A percentile compares a stretch with the other conserved stretches of the same genome.
These are phyloP conservation scores for Onthophagus sagittarius DNA, from an alignment of 2,888 invertebrate species.

Conservation along the genomic window DNA sequence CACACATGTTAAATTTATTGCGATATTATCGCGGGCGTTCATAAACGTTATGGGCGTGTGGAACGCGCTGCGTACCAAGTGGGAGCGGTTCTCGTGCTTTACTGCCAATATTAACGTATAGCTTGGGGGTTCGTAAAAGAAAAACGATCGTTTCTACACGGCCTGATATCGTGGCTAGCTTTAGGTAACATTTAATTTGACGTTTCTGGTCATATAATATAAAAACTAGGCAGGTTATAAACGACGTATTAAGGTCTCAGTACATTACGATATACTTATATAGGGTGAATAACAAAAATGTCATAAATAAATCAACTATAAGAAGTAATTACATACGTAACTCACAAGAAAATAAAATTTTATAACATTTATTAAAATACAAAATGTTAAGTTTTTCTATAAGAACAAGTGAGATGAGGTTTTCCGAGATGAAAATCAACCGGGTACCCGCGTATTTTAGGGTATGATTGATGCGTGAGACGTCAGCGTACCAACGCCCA, in stretches of 20 bases:
- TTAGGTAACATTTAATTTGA: neutral
- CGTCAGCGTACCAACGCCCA: conserved; percentile 3
- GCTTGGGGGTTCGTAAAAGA: neutral
- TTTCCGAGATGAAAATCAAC: neutral
- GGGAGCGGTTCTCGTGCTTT: neutral
- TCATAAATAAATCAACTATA: neutral
- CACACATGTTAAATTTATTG: conserved; percentile 48
- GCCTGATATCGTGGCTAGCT: neutral
- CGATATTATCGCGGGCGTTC: conserved; percentile 45
- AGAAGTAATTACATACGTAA: neutral
- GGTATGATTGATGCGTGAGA: conserved; percentile 9
- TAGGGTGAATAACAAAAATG: neutral
- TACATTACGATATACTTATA: neutral
- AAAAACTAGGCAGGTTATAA: neutral
- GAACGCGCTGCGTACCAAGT: neutral
- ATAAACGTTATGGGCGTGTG: conserved; percentile 38
- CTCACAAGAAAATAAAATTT: no score
- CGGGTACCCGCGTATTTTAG: neutral
- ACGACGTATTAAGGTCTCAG: neutral
- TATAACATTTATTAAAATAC: no score
- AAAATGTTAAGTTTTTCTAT: neutral
- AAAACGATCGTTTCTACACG: neutral
- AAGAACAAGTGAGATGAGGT: neutral
- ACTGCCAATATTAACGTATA: neutral
- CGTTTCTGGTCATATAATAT: neutral